Percentiles rank a stretch among this genome's conserved stretches.
Evolutionary conservation across 2,888 invertebrate genomes (phyloP).

Genomic region (Torymus aiolomorphi): DNA sequence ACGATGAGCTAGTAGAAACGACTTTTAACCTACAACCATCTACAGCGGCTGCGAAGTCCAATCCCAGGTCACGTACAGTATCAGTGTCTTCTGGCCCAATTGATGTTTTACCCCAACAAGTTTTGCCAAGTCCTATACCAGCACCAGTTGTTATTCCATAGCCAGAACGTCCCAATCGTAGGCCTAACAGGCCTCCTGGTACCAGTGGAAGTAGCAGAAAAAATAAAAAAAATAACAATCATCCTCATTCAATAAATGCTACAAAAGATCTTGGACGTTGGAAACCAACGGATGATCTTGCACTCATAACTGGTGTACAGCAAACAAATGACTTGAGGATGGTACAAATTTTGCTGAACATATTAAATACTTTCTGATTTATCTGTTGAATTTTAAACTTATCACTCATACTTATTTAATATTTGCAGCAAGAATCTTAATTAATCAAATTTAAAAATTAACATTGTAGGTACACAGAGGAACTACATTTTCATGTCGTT

Average conservation of each 20-base stretch:
- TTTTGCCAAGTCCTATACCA: too few species aligned
- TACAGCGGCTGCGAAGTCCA: too few species aligned
- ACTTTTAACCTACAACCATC: too few species aligned
- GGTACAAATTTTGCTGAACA: slow-evolving; percentile 67
- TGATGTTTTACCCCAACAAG: too few species aligned
- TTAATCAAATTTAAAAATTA: neutral
- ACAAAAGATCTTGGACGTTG: slow-evolving; percentile 93
- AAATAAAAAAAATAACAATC: slow-evolving; percentile 81
- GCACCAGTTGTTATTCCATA: too few species aligned
- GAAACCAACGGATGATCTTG: slow-evolving; percentile 98
- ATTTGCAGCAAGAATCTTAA: neutral
- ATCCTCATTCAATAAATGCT: slow-evolving; percentile 81
- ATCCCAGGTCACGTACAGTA: too few species aligned
- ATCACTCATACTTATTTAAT: neutral
- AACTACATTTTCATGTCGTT: slow-evolving; percentile 96
- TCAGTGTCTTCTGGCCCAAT: too few species aligned
- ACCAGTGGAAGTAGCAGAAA: too few species aligned
- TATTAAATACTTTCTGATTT: neutral
- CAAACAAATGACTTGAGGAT: slow-evolving; percentile 90
- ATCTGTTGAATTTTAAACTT: neutral
- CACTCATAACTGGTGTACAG: slow-evolving; percentile 93
- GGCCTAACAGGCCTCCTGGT: too few species aligned
- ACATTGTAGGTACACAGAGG: slow-evolving; percentile 86
- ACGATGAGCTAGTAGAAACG: too few species aligned
- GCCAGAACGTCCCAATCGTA: too few species aligned